Evolutionary conservation across 2,113 vertebrate species (phyloP).

Genomic region (Gobius niger): DNA sequence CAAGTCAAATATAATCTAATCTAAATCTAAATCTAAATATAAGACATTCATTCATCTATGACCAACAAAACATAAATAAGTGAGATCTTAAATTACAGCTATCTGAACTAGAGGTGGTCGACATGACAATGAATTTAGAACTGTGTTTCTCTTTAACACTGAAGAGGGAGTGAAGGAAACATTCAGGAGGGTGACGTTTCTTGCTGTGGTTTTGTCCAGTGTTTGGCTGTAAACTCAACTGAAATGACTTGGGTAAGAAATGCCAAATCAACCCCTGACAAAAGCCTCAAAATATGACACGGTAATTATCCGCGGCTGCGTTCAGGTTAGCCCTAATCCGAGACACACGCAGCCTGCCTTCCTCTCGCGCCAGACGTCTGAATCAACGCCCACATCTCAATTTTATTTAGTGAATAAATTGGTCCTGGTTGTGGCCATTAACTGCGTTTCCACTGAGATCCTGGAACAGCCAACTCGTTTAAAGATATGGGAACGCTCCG

Average conservation of each 20-base stretch:
- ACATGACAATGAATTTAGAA: too few species aligned
- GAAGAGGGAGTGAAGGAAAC: too few species aligned
- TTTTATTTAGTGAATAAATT: not conserved
- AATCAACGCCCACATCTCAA: constrained; percentile 4
- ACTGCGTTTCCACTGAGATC: constrained; percentile 3
- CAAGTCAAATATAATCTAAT: too few species aligned
- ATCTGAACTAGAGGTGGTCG: too few species aligned
- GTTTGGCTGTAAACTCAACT: not conserved
- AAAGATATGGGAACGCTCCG: not conserved
- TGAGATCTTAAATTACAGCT: too few species aligned
- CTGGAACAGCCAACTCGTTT: constrained; percentile 4
- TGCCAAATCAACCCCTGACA: not conserved
- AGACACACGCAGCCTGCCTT: not conserved
- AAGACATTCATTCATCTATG: too few species aligned
- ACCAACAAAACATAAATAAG: too few species aligned
- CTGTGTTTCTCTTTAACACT: too few species aligned
- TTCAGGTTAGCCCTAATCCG: not conserved
- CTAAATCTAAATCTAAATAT: too few species aligned
- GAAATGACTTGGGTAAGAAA: not conserved
- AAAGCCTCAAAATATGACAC: not conserved
- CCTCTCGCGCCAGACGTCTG: constrained; percentile 3
- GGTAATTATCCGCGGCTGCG: not conserved
- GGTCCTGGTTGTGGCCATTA: constrained; percentile 1
- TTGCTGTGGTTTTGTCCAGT: too few species aligned
- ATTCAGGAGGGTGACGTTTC: too few species aligned